Base-by-base conservation (phyloP, 2,888 invertebrate species). In the Ormyrus labotus region DNA sequence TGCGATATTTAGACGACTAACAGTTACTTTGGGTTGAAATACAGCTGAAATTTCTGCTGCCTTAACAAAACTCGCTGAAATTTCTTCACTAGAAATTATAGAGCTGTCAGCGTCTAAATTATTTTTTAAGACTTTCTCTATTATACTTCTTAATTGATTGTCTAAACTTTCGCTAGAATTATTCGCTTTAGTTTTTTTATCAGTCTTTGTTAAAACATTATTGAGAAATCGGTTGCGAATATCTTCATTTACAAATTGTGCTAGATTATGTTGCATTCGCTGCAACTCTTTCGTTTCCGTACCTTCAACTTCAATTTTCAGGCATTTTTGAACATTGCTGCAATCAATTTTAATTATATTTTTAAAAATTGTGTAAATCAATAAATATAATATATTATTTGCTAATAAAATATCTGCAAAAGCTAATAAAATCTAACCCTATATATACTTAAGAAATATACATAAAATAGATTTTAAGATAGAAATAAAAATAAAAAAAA, bases 291-390 rank as follows among this genome's bases (percentile, higher is more conserved):
- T 85, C 1, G 88, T 76, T 60, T 90, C 89, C 5, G 87, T 86
- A 0, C 89, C 89, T 61, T 90, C 90, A 8, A 90, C 85, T 68
- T 90, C 89, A 53, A 90, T 89, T 51, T 90, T 90, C 11, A 90
- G 77, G 78, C 90, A 90, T 51, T 87, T 86, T 67, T 90, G 87
- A 4, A 88, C 48, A 51, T 76, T 73, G 0, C 81, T 82, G 53
- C 9, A 57, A 72, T 51, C 2, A 34, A 71, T 8, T 45, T 10
- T 6, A 10, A 11, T 71, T 48, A 61, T 50, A 19, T 47, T 47
- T 61, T 34, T 6, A 34, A 11, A 61, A 6, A 61, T 58, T 13
- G 3, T 53, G 6, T 53, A 53, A 53, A 10, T 57, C 57, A 34
- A 34, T 34, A 34, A 34, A 34, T 34, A 34, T 34, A 34, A 4